Percentiles rank a stretch among this genome's conserved stretches.
Evolutionary conservation across 35 echinoderm and acorn worm species (phyloP).

Genomic region (Antedon bifida): DNA sequence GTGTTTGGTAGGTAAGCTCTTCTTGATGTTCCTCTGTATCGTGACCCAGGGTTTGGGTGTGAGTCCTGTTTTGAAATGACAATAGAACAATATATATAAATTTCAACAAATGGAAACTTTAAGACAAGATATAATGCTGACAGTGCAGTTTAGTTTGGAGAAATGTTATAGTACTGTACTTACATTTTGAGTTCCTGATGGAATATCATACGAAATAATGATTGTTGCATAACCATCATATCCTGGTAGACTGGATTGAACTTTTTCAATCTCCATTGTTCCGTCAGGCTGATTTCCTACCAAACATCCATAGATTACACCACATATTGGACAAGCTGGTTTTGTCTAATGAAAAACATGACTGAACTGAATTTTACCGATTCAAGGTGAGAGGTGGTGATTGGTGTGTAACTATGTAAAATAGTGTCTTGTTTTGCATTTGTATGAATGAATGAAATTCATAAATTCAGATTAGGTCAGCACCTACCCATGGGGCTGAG

Average conservation of each 20-base stretch:
- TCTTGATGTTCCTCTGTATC: constrained; percentile 7
- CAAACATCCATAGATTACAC: constrained; percentile 16
- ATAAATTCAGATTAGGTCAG: too few species aligned
- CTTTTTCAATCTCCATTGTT: constrained; percentile 5
- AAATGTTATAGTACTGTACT: too few species aligned
- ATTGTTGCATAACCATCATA: constrained; percentile 27
- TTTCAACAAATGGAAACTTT: too few species aligned
- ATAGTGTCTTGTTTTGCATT: too few species aligned
- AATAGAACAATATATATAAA: too few species aligned
- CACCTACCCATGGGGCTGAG: too few species aligned
- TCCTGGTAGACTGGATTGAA: constrained; percentile 19
- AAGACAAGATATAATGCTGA: too few species aligned
- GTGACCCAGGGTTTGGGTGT: constrained; percentile 19
- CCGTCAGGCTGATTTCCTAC: constrained; percentile 21
- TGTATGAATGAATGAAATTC: too few species aligned
- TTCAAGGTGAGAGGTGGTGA: too few species aligned
- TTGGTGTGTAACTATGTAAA: too few species aligned
- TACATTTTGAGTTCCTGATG: constrained; percentile 21
- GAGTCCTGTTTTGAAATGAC: not conserved
- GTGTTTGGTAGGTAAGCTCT: constrained; percentile 17
- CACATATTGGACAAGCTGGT: constrained; percentile 34
- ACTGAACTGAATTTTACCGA: too few species aligned
- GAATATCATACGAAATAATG: constrained; percentile 24
- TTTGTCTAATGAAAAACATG: constrained; percentile 6
- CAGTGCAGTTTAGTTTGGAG: too few species aligned